Percentiles rank a stretch among this genome's conserved stretches.
These are phyloP conservation scores for Drosophila differens DNA, from an alignment of 2,888 invertebrate genomes.

Conservation along the genomic window DNA sequence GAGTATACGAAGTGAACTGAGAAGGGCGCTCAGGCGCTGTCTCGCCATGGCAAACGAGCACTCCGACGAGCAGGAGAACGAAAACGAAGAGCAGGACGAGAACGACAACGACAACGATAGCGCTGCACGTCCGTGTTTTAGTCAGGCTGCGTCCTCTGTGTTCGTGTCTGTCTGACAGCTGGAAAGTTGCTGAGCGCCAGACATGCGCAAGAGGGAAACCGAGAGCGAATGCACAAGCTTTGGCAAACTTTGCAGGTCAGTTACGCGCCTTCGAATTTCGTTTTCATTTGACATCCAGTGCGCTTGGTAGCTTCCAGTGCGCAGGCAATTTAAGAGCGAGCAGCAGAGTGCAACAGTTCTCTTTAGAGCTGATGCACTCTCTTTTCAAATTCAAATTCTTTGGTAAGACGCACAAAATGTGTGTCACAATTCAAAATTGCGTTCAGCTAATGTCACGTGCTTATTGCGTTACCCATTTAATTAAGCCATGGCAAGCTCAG, in stretches of 20 bases:
- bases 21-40: constrained; percentile 54
- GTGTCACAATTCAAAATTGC: constrained; percentile 64
- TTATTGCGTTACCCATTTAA: constrained; percentile 60
- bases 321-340: constrained; percentile 40
- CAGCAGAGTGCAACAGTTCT: constrained; percentile 8
- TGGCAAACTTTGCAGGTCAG: constrained; percentile 63
- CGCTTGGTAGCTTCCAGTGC: constrained; percentile 28
- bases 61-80: constrained; percentile 20
- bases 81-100: constrained; percentile 21
- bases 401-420: constrained; percentile 29
- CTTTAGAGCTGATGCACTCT: constrained; percentile 27
- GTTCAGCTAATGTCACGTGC: constrained; percentile 72
- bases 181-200: constrained; percentile 54
- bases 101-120: constrained; percentile 11
- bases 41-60: constrained; percentile 32
- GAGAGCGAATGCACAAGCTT: constrained; percentile 43
- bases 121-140: constrained; percentile 32
- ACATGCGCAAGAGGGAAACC: constrained; percentile 34
- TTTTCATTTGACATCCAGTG: constrained; percentile 60
- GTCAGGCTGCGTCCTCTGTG: constrained; percentile 1
- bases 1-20: constrained; percentile 82
- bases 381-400: constrained; percentile 7
- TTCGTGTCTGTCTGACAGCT: constrained; percentile 62
- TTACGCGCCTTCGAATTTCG: constrained; percentile 36
- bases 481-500: constrained; percentile 34